Percentiles rank a stretch among this genome's conserved stretches.
Conservation (phyloP, 2,888 invertebrate genomes). For the Helicoverpa assulta region DNA sequence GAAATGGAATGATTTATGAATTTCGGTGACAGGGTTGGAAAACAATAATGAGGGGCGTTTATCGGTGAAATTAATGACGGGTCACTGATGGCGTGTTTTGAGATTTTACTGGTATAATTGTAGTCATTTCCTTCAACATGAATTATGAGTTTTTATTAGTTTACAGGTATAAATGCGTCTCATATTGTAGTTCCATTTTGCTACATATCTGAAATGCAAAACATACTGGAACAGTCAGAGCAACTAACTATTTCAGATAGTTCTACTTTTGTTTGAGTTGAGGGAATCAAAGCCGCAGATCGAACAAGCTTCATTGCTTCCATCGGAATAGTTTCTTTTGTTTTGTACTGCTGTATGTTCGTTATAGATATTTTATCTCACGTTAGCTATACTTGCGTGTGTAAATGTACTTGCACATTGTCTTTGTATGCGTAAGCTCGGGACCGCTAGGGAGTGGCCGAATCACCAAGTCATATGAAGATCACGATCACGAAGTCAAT, state of each 20-base stretch:
- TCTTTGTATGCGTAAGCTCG: too few species aligned
- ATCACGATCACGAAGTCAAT: too few species aligned
- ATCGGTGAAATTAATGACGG: constrained; percentile 2
- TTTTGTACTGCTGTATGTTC: neutral
- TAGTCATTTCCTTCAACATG: too few species aligned
- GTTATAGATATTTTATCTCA: neutral
- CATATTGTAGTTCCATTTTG: neutral
- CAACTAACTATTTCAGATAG: neutral
- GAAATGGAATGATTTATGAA: constrained; percentile 47
- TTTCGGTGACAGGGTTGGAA: constrained; percentile 28
- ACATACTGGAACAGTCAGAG: neutral
- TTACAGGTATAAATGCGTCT: too few species aligned
- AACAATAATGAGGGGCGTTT: constrained; percentile 25
- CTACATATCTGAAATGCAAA: neutral
- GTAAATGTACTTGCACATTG: too few species aligned
- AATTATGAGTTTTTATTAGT: too few species aligned
- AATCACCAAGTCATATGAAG: too few species aligned
- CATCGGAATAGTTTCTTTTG: neutral
- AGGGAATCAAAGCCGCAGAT: neutral
- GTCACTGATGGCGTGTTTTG: neutral
- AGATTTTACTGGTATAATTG: neutral
- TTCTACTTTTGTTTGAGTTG: neutral
- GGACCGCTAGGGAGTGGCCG: too few species aligned
- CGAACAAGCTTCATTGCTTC: neutral
- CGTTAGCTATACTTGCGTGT: too few species aligned